Percentiles rank a stretch among this genome's conserved stretches.
Conservation (phyloP, 2,797 vertebrate species). For the Sparidentex hasta region DNA sequence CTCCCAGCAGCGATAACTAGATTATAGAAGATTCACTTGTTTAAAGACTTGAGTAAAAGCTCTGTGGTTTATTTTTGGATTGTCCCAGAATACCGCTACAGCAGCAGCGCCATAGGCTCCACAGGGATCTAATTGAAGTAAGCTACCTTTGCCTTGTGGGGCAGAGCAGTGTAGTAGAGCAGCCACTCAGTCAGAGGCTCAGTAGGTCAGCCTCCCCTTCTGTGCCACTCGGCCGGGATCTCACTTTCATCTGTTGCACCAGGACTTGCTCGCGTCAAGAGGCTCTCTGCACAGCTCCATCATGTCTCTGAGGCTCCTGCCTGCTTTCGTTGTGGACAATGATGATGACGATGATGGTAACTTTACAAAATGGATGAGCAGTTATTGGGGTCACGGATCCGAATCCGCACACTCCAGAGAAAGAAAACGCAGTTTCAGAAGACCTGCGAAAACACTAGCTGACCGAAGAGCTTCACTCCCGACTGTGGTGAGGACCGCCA, state of each 20-base stretch:
- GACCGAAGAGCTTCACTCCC: slow-evolving; percentile 92
- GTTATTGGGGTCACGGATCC: slow-evolving; percentile 93
- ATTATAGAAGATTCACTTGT: slow-evolving; percentile 86
- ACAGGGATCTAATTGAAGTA: slow-evolving; percentile 65
- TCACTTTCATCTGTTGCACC: slow-evolving; percentile 30
- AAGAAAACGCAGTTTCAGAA: slow-evolving; percentile 85
- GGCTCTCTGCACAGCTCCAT: slow-evolving; percentile 63
- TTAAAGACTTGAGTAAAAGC: slow-evolving; percentile 82
- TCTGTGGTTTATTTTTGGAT: slow-evolving; percentile 72
- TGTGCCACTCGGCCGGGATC: slow-evolving; percentile 20
- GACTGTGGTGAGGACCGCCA: slow-evolving; percentile 87
- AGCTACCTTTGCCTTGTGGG: slow-evolving; percentile 48
- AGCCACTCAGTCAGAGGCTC: slow-evolving; percentile 40
- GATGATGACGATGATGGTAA: slow-evolving; percentile 95
- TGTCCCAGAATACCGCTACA: slow-evolving; percentile 66
- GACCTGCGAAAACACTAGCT: slow-evolving; percentile 58
- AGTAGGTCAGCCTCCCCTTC: slow-evolving; percentile 54
- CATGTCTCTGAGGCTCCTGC: slow-evolving; percentile 84
- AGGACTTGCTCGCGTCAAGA: slow-evolving; percentile 40
- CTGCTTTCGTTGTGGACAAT: slow-evolving; percentile 89
- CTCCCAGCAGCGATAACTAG: slow-evolving; percentile 78
- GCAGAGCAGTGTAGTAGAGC: slow-evolving; percentile 42
- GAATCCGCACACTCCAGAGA: slow-evolving; percentile 76
- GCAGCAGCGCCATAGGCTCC: slow-evolving; percentile 38
- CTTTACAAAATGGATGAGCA: slow-evolving; percentile 99